A percentile compares a stretch with the other conserved stretches of the same genome.
Conservation (phyloP, 2,888 invertebrate genomes). For the Hyppa rectilinea region DNA sequence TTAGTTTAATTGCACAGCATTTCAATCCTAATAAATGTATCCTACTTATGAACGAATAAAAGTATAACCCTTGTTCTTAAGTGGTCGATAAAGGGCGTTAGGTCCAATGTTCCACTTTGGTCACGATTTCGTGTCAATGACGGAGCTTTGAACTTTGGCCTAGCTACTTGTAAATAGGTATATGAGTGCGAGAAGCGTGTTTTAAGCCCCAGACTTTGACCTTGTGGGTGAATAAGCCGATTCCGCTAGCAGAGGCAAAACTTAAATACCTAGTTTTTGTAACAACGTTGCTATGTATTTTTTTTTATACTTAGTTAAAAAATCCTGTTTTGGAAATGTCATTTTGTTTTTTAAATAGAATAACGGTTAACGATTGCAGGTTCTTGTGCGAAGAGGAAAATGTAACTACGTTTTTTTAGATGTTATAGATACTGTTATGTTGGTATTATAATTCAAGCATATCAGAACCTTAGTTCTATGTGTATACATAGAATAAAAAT, state of each 20-base stretch:
- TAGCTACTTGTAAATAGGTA: conserved; percentile 12
- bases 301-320: too few species aligned
- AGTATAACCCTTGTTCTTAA: conserved; percentile 7
- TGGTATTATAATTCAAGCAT: background rate
- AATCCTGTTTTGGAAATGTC: background rate
- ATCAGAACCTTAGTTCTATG: background rate
- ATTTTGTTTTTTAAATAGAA: background rate
- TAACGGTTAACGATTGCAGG: background rate
- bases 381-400: conserved; percentile 1
- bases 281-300: too few species aligned
- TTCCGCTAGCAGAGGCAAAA: background rate
- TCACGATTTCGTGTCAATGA: conserved; percentile 20
- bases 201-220: conserved; percentile 4
- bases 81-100: conserved; percentile 28
- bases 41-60: background rate
- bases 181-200: background rate
- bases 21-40: background rate
- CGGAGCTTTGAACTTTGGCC: conserved; percentile 35
- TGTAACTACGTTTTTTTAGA: background rate
- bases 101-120: conserved; percentile 32
- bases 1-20: conserved; percentile 15
- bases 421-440: background rate
- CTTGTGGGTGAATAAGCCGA: conserved; percentile 16
- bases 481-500: background rate
- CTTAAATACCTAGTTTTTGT: too few species aligned